These are phyloP conservation scores for Drosophila melanogaster DNA, from an alignment of 1,140 invertebrate species.

Conservation along the genomic window Release_6_plus_ISO1_MT NT_037436.4:12534001-12534500, in stretches of 20 bases:
- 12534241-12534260: neutral
- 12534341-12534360: constrained; percentile 6
- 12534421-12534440: neutral
- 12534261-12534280: constrained; percentile 8
- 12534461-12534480: neutral
- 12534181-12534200: constrained; percentile 84
- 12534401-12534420: neutral
- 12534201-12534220: constrained; percentile 48
- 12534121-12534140: constrained; percentile 86
- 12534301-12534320: constrained; percentile 11
- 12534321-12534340: constrained; percentile 14
- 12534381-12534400: no score
- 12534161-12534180: constrained; percentile 88
- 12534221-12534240: constrained; percentile 35
- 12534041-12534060: constrained; percentile 4
- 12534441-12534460: no score
- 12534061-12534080: constrained; percentile 82
- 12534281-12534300: constrained; percentile 14
- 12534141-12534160: constrained; percentile 88
- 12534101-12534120: constrained; percentile 87
- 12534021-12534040: constrained; percentile 25
- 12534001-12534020: constrained; percentile 68
- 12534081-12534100: constrained; percentile 87
- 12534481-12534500: neutral
- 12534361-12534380: neutral